Evolutionary conservation across 2,797 vertebrate species (phyloP).

Genomic region (Oreochromis mossambicus): DNA sequence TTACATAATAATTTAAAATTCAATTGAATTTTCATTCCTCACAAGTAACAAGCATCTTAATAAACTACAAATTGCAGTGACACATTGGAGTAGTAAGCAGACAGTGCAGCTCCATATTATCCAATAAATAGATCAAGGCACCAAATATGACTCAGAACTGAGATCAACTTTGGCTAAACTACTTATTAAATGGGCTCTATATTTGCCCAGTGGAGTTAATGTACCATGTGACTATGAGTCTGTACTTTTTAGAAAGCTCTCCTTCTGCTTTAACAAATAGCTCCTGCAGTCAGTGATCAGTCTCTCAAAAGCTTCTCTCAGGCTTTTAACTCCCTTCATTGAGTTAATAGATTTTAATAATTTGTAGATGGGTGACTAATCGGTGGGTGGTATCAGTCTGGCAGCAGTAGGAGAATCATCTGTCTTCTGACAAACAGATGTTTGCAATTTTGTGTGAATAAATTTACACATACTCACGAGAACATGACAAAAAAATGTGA

Average conservation of each 20-base stretch:
- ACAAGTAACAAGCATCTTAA: not conserved
- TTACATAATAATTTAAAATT: not conserved
- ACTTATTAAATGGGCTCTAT: not conserved
- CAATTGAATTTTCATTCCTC: not conserved
- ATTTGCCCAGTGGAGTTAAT: not conserved
- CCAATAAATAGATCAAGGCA: not conserved
- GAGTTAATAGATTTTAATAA: conserved; percentile 27
- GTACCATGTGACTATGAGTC: not conserved
- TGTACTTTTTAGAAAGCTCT: not conserved
- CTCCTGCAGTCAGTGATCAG: not conserved
- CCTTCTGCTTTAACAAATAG: not conserved
- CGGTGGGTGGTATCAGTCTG: conserved; percentile 12
- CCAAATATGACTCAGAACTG: not conserved
- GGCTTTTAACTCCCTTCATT: not conserved
- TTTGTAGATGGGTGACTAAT: conserved; percentile 30
- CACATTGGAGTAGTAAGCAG: not conserved
- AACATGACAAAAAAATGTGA: not conserved
- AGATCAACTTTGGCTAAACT: not conserved
- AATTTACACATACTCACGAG: not conserved
- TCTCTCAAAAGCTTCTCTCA: not conserved
- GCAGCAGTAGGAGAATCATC: conserved; percentile 1
- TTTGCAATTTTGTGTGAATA: conserved; percentile 7
- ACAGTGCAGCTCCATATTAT: not conserved
- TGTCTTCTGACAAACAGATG: conserved; percentile 26
- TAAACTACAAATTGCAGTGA: not conserved